Evolutionary conservation across 2,888 invertebrate genomes (phyloP).

Genomic region (Amphiduros pacificus): DNA sequence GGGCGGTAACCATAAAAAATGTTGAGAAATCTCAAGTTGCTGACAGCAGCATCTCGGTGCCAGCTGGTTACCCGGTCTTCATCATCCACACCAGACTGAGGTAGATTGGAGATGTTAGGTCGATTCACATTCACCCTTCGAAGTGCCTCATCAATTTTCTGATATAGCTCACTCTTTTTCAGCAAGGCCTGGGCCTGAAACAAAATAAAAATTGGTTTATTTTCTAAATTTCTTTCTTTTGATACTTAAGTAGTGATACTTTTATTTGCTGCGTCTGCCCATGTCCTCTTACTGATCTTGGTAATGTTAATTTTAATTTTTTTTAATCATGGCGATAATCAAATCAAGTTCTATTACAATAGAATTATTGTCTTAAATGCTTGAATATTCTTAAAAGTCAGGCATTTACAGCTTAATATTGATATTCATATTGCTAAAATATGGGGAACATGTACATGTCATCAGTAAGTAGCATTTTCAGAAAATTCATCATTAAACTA

Average conservation of each 20-base stretch:
- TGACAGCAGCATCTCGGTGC: constrained; percentile 43
- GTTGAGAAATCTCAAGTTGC: constrained; percentile 45
- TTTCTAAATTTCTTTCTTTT: not conserved
- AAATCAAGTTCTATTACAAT: no score
- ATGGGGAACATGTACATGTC: no score
- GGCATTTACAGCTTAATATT: no score
- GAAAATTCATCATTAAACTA: no score
- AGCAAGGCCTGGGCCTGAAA: constrained; percentile 30
- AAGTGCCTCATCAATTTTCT: constrained; percentile 28
- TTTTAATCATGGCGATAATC: no score
- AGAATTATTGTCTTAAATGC: no score
- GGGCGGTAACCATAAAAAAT: constrained; percentile 45
- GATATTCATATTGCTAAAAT: no score
- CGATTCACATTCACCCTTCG: constrained; percentile 20
- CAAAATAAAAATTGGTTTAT: not conserved
- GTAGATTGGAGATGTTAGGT: constrained; percentile 25
- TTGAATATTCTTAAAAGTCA: no score
- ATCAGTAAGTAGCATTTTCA: no score
- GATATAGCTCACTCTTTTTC: constrained; percentile 26
- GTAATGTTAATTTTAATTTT: not conserved
- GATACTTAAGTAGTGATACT: not conserved
- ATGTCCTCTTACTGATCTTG: not conserved
- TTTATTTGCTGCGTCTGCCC: not conserved
- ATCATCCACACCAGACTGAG: constrained; percentile 15
- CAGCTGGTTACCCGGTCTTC: constrained; percentile 22